A percentile compares a stretch with the other conserved stretches of the same genome.
phyloP scores from a whole-genome alignment of 2,888 invertebrate species.

The Drosophila lutescens region DNA sequence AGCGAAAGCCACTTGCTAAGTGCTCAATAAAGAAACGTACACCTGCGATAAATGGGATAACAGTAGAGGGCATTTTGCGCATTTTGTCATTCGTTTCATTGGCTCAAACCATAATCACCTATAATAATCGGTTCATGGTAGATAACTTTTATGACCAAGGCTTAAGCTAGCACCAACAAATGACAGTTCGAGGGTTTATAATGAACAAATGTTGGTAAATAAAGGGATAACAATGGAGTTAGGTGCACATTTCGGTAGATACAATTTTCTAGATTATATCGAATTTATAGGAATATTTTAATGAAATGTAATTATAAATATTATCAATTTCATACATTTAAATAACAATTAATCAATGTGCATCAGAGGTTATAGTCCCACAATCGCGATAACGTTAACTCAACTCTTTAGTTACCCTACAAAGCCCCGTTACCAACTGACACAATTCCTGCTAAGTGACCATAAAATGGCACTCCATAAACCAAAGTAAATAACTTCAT shows the following conservation, averaged over 20 bases:
- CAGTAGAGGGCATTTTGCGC: conserved; percentile 20
- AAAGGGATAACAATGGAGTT: not conserved
- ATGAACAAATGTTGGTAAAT: not conserved
- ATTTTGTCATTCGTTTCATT: conserved; percentile 27
- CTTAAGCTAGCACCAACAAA: conserved; percentile 6
- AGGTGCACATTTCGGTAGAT: not conserved
- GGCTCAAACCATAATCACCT: conserved; percentile 23
- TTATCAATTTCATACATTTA: not conserved
- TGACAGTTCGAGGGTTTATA: not conserved
- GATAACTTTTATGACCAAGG: conserved; percentile 32
- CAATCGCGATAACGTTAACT: not conserved
- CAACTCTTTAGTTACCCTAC: not conserved
- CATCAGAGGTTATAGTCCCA: not conserved
- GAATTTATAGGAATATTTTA: not conserved
- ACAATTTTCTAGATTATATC: not conserved
- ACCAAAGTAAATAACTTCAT: conserved; percentile 28
- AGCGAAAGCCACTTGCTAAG: conserved; percentile 42
- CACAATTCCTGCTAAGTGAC: conserved; percentile 50
- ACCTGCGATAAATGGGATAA: conserved; percentile 17
- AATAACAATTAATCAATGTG: no score
- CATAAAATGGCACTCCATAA: conserved; percentile 36
- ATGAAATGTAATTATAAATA: not conserved
- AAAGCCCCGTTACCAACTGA: conserved; percentile 46
- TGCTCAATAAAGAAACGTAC: conserved; percentile 31
- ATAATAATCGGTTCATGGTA: conserved; percentile 34